These are phyloP conservation scores for Leptatherina wallacei DNA, from an alignment of 2,797 vertebrate genomes.

Conservation along the genomic window DNA sequence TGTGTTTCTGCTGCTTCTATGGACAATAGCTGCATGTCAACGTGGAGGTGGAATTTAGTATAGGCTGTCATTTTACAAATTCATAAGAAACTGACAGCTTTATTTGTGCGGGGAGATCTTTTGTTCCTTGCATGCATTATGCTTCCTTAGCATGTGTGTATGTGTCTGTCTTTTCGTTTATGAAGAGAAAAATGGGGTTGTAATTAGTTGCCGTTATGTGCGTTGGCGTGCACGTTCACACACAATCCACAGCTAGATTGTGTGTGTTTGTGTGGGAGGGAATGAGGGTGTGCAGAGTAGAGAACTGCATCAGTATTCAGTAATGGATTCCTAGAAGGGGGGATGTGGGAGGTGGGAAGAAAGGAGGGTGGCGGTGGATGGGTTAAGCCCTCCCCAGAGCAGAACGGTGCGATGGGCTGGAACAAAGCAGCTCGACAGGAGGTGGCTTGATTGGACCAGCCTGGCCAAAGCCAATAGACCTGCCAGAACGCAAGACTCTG, in stretches of 20 bases:
- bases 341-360: constrained; percentile 66
- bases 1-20: constrained; percentile 26
- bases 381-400: constrained; percentile 63
- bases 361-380: constrained; percentile 46
- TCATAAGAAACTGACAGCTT: constrained; percentile 39
- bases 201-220: constrained; percentile 44
- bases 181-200: constrained; percentile 21
- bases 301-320: constrained; percentile 79
- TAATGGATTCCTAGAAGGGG: constrained; percentile 55
- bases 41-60: constrained; percentile 33
- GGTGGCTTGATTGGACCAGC: constrained; percentile 72
- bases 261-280: constrained; percentile 41
- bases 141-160: constrained; percentile 15
- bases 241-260: constrained; percentile 19
- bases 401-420: constrained; percentile 72
- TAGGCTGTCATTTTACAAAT: constrained; percentile 46
- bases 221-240: constrained; percentile 31
- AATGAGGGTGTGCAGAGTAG: constrained; percentile 28
- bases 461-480: constrained; percentile 61
- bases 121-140: constrained; percentile 49
- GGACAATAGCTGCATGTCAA: constrained; percentile 18
- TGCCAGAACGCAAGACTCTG: constrained; percentile 62
- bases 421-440: constrained; percentile 80
- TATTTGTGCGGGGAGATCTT: constrained; percentile 45
- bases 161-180: constrained; percentile 11